Evolutionary conservation across 2,888 invertebrate genomes (phyloP), one percentile per base, ranked within the genome.

Genomic region (Acrobasis repandana): DNA sequence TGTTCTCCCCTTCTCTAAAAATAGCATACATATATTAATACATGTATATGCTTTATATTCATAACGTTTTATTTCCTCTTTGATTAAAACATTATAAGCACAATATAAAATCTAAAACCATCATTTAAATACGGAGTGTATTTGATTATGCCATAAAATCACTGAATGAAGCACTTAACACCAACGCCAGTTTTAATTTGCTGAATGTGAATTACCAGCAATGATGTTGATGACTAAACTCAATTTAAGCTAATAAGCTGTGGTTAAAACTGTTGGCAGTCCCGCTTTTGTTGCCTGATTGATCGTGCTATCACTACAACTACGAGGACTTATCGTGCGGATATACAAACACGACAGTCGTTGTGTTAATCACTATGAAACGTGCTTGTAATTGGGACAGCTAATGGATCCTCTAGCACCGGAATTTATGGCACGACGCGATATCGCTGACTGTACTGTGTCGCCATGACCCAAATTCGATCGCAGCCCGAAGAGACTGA

Each of bases 401-500:
- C 65, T 71, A 73, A 73, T 72, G 65, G 69, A 61, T 65, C 65
- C 65, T 60, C 63, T 66, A 66, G 67, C 68, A 69, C 68, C 62
- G 64, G 67, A 67, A 72, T 69, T 73, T 74, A 75, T 74, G 68
- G 69, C 65, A 65, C 62, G 64, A 66, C 67, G 71, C 72, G 74
- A 76, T 75, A 75, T 71, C 73, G 70, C 71, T 60, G 65, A 38
- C 38, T 54, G 67, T 63, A 64, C 62, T 61, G 62, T 68, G 68
- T 65, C 68, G 68, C 73, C 78, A 69, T 78, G 80, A 79, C 80
- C 80, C 65, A 74, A 65, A 75, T 77, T 68, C 65, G 66, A 63
- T 60, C 63, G 63, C 54, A 28, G 58, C 52, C 61, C 52, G 58
- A 63, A 52, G 48, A 50, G 43, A 52, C 50, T 60, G 63, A 58